Evolutionary conservation across 1,140 invertebrate genomes (phyloP).

Genomic region (Drosophila seguyi): DNA sequence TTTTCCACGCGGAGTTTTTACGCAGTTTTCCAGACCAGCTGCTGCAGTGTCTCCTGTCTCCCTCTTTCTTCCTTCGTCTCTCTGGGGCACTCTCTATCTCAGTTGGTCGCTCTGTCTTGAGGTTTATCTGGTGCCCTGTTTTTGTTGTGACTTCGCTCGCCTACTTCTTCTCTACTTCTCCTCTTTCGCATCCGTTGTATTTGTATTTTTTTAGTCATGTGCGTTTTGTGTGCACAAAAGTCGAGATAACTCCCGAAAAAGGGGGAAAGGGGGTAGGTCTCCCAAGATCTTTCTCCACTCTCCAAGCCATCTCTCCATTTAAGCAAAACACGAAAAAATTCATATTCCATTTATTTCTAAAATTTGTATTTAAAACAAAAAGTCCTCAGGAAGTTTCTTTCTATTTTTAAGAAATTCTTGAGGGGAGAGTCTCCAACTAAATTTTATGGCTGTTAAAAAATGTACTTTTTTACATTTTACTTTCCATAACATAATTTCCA

Average conservation of each 20-base stretch:
- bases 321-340: no score
- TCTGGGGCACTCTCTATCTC: conserved; percentile 9
- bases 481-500: background rate
- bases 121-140: conserved; percentile 58
- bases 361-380: no score
- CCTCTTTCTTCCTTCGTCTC: conserved; percentile 10
- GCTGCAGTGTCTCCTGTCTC: conserved; percentile 31
- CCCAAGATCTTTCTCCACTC: background rate
- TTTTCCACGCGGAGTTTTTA: conserved; percentile 44
- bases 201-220: conserved; percentile 44
- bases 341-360: no score
- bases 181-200: conserved; percentile 61
- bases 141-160: conserved; percentile 62
- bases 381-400: no score
- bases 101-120: conserved; percentile 24
- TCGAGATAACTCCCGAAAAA: conserved; percentile 11
- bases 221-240: conserved; percentile 27
- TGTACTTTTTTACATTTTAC: no score
- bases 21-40: conserved; percentile 31
- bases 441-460: no score
- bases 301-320: background rate
- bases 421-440: no score
- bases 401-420: no score
- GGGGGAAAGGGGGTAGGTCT: background rate
- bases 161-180: conserved; percentile 40